Evolutionary conservation across 30 jellyfish, hydroid and myxozoan species (phyloP), one percentile per base, ranked within the genome.

Genomic region (Nemopilema nomurai): DNA sequence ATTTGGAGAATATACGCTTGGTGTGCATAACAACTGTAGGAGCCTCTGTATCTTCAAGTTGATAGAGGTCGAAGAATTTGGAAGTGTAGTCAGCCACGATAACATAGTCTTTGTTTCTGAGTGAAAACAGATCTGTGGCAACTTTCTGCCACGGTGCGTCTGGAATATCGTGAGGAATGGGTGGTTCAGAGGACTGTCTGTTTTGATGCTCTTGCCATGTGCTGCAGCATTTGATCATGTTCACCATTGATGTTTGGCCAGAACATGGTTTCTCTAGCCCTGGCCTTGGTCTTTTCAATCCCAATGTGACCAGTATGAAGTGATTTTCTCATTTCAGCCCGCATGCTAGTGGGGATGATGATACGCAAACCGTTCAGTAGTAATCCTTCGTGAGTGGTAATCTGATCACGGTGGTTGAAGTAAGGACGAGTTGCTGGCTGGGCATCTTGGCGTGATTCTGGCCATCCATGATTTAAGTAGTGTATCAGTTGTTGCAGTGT

Each of bases 291-390:
- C 72, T 79, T 85, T 32, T 57, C 83, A 22, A 80, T 80, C 26
- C 96, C 96, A 23, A 64, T 30, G 86, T 88, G 88, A 1, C 92
- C 87, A 17, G 28, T 71, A 64, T 88, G 96, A 22, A 71, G 79
- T 8, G 49, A 22, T 24, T 28, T 20, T 51, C 21, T 32, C 50
- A 88, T 80, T 62, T 69, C 79, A 4, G 87, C 28, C 20, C 68
- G 88, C 83, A 80, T 25, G 7, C 79, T 19, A 16, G 80, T 18
- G 29, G 96, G 92, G 70, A 88, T 80, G 31, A 88, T 66, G 67
- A 79, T 62, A 25, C 88, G 69, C 21, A 63, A 13, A 28, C 83
- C 88, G 20, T 80, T 69, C 28, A 88, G 69, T 0, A 80, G 77
- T 4, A 80, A 62, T 32, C 69, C 77, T 0, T 87, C 77, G 29